Percentiles rank a stretch among this genome's conserved stretches.
Evolutionary conservation across 2,113 vertebrate species (phyloP).

Genomic region (Pimephales promelas): DNA sequence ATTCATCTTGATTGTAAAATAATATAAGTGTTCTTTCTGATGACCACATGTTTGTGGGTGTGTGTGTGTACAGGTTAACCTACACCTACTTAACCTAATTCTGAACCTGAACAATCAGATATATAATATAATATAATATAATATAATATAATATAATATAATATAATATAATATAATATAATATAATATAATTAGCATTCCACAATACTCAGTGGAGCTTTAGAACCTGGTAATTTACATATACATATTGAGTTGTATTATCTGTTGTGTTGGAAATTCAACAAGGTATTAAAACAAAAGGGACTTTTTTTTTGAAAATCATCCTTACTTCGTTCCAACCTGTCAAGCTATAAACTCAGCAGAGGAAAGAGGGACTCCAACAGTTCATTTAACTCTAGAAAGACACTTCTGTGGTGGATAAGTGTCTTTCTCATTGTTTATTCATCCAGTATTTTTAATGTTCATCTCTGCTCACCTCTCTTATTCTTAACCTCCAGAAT

Average conservation of each 20-base stretch:
- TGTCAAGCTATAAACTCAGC: background rate
- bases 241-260: background rate
- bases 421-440: conserved; percentile 7
- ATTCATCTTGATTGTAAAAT: too few species aligned
- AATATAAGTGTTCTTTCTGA: too few species aligned
- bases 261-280: background rate
- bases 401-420: background rate
- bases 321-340: background rate
- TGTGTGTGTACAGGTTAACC: too few species aligned
- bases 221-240: background rate
- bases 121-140: too few species aligned
- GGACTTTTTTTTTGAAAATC: background rate
- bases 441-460: conserved; percentile 21
- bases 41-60: too few species aligned
- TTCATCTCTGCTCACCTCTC: background rate
- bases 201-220: background rate
- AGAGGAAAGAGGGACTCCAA: background rate
- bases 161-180: too few species aligned
- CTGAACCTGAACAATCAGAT: too few species aligned
- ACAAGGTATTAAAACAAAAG: background rate
- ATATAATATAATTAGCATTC: background rate
- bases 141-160: too few species aligned
- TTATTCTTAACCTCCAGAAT: background rate
- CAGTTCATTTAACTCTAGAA: background rate
- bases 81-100: too few species aligned